These are phyloP conservation scores for Globicephala melas DNA, from an alignment of 2,113 vertebrate genomes.

Conservation along the genomic window DNA sequence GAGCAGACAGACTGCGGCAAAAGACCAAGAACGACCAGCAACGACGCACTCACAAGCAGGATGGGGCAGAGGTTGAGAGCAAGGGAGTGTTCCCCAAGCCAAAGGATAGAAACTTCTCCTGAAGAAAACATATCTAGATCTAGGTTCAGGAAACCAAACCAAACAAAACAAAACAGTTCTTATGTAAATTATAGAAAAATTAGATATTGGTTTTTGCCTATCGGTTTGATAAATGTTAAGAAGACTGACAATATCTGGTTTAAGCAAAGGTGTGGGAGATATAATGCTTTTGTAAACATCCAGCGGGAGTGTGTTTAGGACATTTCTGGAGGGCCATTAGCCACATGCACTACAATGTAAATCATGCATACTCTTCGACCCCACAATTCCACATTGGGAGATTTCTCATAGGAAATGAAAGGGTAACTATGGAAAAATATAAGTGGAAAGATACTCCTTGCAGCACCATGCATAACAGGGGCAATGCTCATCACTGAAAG, in stretches of 20 bases:
- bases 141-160: not conserved
- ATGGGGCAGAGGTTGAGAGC: not conserved
- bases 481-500: not conserved
- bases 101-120: accelerated
- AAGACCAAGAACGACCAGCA: not conserved
- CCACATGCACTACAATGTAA: not conserved
- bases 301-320: not conserved
- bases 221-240: not conserved
- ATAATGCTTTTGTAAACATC: not conserved
- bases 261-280: not conserved
- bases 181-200: not conserved
- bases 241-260: not conserved
- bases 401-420: not conserved
- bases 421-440: not conserved
- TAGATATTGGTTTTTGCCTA: not conserved
- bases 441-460: not conserved
- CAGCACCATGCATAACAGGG: not conserved
- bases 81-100: not conserved
- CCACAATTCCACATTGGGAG: not conserved
- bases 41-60: accelerated
- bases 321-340: not conserved
- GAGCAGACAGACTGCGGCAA: not conserved
- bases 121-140: not conserved
- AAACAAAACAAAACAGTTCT: not conserved
- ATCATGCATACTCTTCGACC: not conserved